These are phyloP conservation scores for Eilema depressum DNA, from an alignment of 2,888 invertebrate genomes.

Conservation along the genomic window DNA sequence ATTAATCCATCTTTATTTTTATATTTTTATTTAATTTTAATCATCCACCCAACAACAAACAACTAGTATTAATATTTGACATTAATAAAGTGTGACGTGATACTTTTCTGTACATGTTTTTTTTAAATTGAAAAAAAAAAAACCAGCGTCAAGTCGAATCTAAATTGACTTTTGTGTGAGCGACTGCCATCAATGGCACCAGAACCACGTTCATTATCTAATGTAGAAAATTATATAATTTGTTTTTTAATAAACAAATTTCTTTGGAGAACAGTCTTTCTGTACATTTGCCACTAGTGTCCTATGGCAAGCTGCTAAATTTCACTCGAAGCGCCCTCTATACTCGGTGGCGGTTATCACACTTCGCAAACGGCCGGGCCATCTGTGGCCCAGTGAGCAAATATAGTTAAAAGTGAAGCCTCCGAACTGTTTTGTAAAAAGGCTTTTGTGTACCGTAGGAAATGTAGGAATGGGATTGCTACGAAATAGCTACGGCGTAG, in stretches of 20 bases:
- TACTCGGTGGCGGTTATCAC: background rate
- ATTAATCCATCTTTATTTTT: too few relatives aligned
- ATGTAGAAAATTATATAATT: too few relatives aligned
- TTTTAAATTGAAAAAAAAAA: too few relatives aligned
- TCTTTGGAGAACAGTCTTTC: background rate
- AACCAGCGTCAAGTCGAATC: too few relatives aligned
- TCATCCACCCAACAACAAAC: too few relatives aligned
- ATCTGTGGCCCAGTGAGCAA: slow-evolving; percentile 7
- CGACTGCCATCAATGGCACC: too few relatives aligned
- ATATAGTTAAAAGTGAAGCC: slow-evolving; percentile 8
- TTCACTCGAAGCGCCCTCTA: slow-evolving; percentile 1
- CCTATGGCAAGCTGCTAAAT: background rate
- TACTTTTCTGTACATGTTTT: too few relatives aligned
- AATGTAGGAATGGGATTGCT: background rate
- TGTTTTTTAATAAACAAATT: background rate
- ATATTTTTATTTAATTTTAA: too few relatives aligned
- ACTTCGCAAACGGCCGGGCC: background rate
- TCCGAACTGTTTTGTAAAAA: background rate
- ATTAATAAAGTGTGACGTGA: too few relatives aligned
- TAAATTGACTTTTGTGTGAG: too few relatives aligned
- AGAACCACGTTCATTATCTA: too few relatives aligned
- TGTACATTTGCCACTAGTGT: background rate
- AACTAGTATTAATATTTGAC: too few relatives aligned
- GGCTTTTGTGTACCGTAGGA: background rate
- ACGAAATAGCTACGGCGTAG: background rate